Conservation (phyloP, 2,797 vertebrate genomes). For the Pseudocheirus occidentalis region DNA sequence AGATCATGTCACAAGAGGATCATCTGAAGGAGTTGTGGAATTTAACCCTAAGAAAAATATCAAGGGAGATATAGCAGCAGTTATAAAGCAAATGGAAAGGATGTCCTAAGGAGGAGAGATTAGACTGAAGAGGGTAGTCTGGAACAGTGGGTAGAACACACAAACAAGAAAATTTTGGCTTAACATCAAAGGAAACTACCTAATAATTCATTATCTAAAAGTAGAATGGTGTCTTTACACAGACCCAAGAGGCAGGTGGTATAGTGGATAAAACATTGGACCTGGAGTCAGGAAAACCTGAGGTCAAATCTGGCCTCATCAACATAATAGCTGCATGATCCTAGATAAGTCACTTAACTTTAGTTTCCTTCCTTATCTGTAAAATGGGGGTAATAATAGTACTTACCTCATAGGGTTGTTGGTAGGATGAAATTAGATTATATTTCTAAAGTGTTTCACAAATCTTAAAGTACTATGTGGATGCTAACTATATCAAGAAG, state of each 20-base stretch:
- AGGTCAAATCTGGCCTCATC: background rate
- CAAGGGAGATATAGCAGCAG: background rate
- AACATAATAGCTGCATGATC: background rate
- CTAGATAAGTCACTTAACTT: background rate
- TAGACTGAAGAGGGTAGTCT: background rate
- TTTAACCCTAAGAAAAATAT: background rate
- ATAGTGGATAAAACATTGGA: background rate
- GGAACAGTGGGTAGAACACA: background rate
- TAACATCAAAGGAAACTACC: background rate
- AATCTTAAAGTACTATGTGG: background rate
- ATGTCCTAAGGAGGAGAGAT: background rate
- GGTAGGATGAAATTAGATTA: background rate
- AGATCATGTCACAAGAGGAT: background rate
- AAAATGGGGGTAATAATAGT: background rate
- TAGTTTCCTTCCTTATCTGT: background rate
- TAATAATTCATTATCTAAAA: background rate
- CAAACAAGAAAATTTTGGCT: background rate
- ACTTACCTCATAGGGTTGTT: background rate
- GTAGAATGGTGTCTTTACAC: background rate
- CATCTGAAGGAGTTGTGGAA: background rate
- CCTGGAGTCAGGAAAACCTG: background rate
- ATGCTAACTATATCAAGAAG: background rate
- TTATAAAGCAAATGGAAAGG: no score
- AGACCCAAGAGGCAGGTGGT: background rate
- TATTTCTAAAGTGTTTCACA: background rate